phyloP scores from a whole-genome alignment of 2,113 vertebrate genomes.

The Psammodynastes pulverulentus region DNA sequence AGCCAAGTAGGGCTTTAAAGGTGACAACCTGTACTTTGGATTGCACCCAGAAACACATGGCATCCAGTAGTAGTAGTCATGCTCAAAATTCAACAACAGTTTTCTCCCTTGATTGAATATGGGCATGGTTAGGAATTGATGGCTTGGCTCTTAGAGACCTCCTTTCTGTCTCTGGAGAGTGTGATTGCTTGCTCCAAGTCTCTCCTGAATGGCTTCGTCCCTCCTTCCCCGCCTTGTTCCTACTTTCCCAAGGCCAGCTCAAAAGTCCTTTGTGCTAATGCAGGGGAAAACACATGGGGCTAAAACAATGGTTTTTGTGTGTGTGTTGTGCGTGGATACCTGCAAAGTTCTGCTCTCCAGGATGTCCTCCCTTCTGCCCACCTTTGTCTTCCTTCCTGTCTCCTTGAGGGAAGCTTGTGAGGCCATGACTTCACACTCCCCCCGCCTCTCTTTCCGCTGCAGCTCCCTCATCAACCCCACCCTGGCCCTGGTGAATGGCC shows the following conservation, averaged over 20 bases:
- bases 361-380: not conserved
- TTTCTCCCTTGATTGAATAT: not conserved
- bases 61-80: not conserved
- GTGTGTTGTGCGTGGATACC: not conserved
- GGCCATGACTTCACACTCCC: not conserved
- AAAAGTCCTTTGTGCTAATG: not conserved
- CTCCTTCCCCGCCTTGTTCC: not conserved
- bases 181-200: not conserved
- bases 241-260: not conserved
- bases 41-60: too few species aligned
- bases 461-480: slow-evolving; percentile 4
- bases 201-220: not conserved
- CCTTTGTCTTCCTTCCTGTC: not conserved
- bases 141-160: not conserved
- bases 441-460: not conserved
- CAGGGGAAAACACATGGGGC: not conserved
- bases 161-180: not conserved
- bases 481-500: slow-evolving; percentile 75
- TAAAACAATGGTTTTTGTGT: not conserved
- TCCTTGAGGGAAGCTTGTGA: not conserved
- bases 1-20: too few species aligned
- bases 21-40: too few species aligned
- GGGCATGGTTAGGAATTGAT: not conserved
- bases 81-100: not conserved
- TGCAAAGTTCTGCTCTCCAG: not conserved